Evolutionary conservation across 2,113 vertebrate species (phyloP).

Genomic region (Tetraodon nigroviridis): DNA sequence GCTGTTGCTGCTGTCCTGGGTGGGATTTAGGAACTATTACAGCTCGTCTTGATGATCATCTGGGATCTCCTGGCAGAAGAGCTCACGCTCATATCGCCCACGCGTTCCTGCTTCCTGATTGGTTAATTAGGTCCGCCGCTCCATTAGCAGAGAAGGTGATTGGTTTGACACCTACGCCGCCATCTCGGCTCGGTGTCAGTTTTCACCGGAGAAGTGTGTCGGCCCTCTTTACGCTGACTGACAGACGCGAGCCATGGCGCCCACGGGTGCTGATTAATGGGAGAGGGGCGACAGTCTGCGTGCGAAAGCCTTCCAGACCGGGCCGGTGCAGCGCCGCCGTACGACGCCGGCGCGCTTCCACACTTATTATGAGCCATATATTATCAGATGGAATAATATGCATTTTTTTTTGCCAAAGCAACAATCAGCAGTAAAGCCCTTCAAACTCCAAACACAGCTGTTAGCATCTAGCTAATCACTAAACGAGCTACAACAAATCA

Average conservation of each 20-base stretch:
- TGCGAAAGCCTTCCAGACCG: background rate
- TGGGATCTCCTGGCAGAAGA: constrained; percentile 33
- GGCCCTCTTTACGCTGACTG: constrained; percentile 41
- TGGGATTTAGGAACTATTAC: background rate
- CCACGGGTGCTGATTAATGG: constrained; percentile 37
- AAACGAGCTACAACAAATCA: background rate
- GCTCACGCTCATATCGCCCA: constrained; percentile 45
- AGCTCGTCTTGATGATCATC: constrained; percentile 60
- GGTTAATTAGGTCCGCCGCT: constrained; percentile 59
- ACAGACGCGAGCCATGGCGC: constrained; percentile 41
- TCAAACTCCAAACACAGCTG: background rate
- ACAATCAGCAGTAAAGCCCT: background rate
- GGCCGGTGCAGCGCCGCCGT: no score
- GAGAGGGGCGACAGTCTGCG: background rate
- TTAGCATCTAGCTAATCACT: background rate
- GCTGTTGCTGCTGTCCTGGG: no score
- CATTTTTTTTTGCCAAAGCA: background rate
- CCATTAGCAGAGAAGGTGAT: constrained; percentile 41
- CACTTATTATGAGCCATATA: background rate
- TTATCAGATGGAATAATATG: background rate
- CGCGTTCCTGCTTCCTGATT: constrained; percentile 61
- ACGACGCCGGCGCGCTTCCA: background rate
- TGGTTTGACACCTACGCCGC: constrained; percentile 56
- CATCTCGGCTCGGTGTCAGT: constrained; percentile 34
- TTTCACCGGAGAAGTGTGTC: constrained; percentile 47